Evolutionary conservation across 2,113 vertebrate species (phyloP), one percentile per base, ranked within the genome.

Genomic region (Caranx ignobilis): DNA sequence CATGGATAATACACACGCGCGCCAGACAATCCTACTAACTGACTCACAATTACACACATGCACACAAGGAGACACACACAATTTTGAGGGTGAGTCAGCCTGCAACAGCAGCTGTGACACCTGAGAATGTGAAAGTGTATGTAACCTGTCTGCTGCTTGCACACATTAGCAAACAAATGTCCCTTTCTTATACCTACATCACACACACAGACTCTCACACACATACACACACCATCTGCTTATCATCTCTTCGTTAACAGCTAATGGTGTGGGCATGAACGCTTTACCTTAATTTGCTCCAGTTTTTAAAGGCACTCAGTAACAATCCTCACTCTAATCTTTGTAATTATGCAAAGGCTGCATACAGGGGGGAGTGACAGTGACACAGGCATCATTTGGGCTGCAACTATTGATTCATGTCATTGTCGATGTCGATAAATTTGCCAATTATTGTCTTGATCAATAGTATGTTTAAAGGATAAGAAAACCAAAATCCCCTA

Each of bases 101-200:
- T 8, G 55, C 34, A 74, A 71, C 39, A 82, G 69, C 74, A 76
- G 63, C 69, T 82, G 63, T 79, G 70, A 81, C 63, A 71, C 81
- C 64, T 78, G 48, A n/a, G 67, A 81, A 84, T 71, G 43, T 77
- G 67, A 81, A 84, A 68, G 43, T 77, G 71, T 67, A 11, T 76
- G 41, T 59, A 81, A 84, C 72, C 68, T 68, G 60, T 75, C 54
- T 41, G 31, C 37, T 67, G 35, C 37, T 68, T 45, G 12, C 71
- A 55, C 6, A 48, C 41, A 60, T 37, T 50, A 50, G 21, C 34
- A 77, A 69, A 72, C 55, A 68, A 64, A 59, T 0, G 3, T 48
- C 11, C 31, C 9, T 39, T 19, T 71, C 61, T 65, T 9, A n/a
- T 47, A 56, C 56, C 59, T 35, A 4, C 7, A 41, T 41, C 39